phyloP scores from a whole-genome alignment of 2,797 vertebrate species.

The Arctocebus calabarensis region DNA sequence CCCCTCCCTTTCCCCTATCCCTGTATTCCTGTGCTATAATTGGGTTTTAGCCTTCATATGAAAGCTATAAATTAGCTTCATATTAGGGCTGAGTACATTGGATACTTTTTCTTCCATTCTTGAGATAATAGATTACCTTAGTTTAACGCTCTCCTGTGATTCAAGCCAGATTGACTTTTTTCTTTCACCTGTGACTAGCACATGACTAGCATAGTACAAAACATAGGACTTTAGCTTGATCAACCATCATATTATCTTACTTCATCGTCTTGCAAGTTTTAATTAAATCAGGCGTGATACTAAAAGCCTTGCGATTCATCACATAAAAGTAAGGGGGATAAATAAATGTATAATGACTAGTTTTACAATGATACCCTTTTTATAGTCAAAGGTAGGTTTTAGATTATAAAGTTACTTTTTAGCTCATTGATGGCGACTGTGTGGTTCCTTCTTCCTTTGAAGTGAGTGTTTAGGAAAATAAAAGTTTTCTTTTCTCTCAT shows the following conservation, averaged over 20 bases:
- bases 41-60: too few relatives aligned
- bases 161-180: not conserved
- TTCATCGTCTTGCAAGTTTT: slow-evolving; percentile 33
- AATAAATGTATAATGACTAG: not conserved
- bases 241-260: slow-evolving; percentile 27
- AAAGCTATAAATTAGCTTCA: too few relatives aligned
- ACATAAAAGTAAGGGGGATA: not conserved
- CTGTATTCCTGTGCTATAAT: too few relatives aligned
- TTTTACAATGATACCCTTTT: slow-evolving; percentile 39
- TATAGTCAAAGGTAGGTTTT: slow-evolving; percentile 14
- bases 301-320: slow-evolving; percentile 21
- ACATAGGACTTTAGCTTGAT: slow-evolving; percentile 4
- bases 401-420: slow-evolving; percentile 29
- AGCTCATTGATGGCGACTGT: not conserved
- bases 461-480: not conserved
- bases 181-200: not conserved
- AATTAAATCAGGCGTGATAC: slow-evolving; percentile 35
- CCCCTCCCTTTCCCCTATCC: too few relatives aligned
- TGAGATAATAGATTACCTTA: slow-evolving; percentile 44
- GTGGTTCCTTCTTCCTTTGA: slow-evolving; percentile 7
- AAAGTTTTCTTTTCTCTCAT: not conserved
- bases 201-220: slow-evolving; percentile 51
- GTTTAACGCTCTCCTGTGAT: not conserved
- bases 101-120: too few relatives aligned
- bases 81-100: too few relatives aligned